phyloP scores from a whole-genome alignment of 2,113 vertebrate species.

The Pristiophorus japonicus region DNA sequence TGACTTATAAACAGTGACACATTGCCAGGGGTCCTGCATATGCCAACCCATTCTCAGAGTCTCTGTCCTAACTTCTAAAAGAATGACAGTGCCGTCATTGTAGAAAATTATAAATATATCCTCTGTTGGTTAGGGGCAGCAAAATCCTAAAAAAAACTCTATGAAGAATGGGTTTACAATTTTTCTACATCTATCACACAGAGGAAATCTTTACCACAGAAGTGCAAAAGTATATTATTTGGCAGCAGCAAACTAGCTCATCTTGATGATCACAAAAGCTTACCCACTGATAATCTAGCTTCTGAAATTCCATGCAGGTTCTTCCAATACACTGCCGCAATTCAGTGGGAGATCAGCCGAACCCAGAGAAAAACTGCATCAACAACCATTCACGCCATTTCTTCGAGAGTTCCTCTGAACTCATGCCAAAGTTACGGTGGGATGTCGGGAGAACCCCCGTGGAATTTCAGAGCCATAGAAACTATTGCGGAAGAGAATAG shows the following conservation, averaged over 20 bases:
- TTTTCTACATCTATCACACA: not conserved
- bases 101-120: not conserved
- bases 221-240: not conserved
- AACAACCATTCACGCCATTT: not conserved
- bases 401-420: not conserved
- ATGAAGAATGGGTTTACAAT: not conserved
- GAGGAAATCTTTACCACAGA: not conserved
- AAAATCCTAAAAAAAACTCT: not conserved
- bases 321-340: not conserved
- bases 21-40: not conserved
- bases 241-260: not conserved
- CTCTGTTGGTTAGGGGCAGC: not conserved
- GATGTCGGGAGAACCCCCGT: not conserved
- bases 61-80: not conserved
- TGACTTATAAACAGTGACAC: not conserved
- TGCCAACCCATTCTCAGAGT: not conserved
- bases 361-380: not conserved
- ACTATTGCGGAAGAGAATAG: not conserved
- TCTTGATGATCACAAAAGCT: not conserved
- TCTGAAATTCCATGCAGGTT: not conserved
- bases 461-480: not conserved
- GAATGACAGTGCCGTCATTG: not conserved
- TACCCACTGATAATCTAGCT: not conserved
- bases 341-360: not conserved
- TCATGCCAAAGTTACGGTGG: not conserved